Evolutionary conservation across 2,113 vertebrate species (phyloP), one percentile per base, ranked within the genome.

Genomic region (Poeciliopsis turrubarensis): DNA sequence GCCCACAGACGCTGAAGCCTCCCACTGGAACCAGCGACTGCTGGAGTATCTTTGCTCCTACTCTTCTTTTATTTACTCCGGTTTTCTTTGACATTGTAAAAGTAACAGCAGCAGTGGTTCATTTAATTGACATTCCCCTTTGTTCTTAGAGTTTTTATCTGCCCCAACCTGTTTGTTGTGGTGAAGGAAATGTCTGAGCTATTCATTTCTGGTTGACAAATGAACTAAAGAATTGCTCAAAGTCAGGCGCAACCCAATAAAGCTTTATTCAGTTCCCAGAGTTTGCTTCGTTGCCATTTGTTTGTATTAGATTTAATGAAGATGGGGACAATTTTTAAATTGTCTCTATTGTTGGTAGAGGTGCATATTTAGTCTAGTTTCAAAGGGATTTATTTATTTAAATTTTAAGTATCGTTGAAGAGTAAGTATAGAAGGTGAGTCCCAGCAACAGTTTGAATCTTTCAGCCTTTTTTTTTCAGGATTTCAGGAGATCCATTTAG

Each of bases 141-240:
- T 32, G 66, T 60, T 87, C 67, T 65, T 31, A 51, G 32, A 13
- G 19, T 17, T 32, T 69, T 30, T 64, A 64, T 78, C 29, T 88
- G 88, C 81, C 71, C 80, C 85, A 79, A 89, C 91, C 65, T 82
- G 92, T 86, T 76, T 34, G 70, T 70, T 66, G 34, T 26, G 39
- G 26, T 26, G 65, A 25, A 54, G 47, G 17, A 82, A 87, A 79
- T 68, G 91, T 91, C 61, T 87, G 57, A 87, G 86, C 84, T 90
- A 92, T 93, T 91, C 60, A 70, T 25, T n/a, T 57, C 22, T n/a
- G 25, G 51, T 57, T 57, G 19, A 22, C 9, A 25, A 1, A n/a
- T n/a, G 22, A 57, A 57, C 51, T n/a, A 17, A 25, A 17, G 17
- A 57, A 17, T 8, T 57, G 51, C 25, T 57, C 17, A 57, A 8